Evolutionary conservation across 2,888 invertebrate genomes (phyloP).

Genomic region (Unio pictorum): DNA sequence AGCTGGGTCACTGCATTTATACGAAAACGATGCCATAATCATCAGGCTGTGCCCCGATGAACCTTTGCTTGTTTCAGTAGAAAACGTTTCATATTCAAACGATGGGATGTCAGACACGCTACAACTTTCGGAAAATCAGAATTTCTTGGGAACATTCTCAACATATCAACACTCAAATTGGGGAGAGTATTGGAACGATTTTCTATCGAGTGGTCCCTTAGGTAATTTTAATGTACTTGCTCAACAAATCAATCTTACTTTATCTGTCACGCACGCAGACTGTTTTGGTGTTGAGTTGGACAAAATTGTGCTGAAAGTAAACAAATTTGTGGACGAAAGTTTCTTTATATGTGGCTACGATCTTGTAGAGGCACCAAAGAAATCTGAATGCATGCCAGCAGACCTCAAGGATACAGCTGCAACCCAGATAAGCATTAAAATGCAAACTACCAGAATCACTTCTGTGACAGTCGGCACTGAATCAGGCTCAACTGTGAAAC

Average conservation of each 20-base stretch:
- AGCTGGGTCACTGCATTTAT: conserved; percentile 15
- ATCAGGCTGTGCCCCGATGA: conserved; percentile 12
- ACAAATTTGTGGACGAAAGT: neutral
- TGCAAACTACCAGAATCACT: no score
- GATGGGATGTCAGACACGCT: conserved; percentile 40
- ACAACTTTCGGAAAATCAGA: no score
- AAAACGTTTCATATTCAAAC: conserved; percentile 41
- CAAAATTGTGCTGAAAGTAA: conserved; percentile 15
- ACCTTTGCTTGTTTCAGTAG: conserved; percentile 22
- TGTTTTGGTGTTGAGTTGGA: conserved; percentile 16
- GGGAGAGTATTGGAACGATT: conserved; percentile 22
- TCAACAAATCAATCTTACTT: no score
- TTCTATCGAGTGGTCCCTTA: conserved; percentile 13
- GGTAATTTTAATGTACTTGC: conserved; percentile 5
- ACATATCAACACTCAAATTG: conserved; percentile 23
- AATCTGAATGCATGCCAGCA: no score
- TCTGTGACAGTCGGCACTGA: no score
- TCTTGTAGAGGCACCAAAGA: no score
- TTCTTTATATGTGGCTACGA: no score
- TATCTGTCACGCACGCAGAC: neutral
- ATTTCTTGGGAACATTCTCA: conserved; percentile 14
- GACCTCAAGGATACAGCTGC: no score
- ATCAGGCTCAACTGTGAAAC: no score
- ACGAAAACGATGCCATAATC: conserved; percentile 19
- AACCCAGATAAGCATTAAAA: no score